A percentile compares a stretch with the other conserved stretches of the same genome.
Conservation (phyloP, 1,140 invertebrate species). For the Anagrus nilaparvatae region DNA sequence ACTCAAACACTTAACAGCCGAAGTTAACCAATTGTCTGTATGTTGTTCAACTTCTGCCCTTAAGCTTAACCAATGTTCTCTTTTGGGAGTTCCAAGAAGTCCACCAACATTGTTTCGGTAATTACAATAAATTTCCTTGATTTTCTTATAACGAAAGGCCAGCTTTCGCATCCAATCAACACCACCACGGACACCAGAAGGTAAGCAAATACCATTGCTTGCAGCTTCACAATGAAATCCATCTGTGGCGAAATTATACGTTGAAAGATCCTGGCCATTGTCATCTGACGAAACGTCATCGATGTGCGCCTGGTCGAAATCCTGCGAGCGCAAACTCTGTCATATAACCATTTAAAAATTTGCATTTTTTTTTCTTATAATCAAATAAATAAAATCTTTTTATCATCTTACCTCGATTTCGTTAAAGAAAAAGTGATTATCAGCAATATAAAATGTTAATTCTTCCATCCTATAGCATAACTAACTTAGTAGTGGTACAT, state of each 20-base stretch:
- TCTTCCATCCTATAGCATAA: conserved; percentile 93
- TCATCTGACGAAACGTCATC: conserved; percentile 96
- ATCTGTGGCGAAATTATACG: conserved; percentile 91
- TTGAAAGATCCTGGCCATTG: conserved; percentile 90
- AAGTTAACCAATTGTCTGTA: conserved; percentile 89
- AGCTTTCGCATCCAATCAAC: conserved; percentile 97
- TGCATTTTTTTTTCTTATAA: not conserved
- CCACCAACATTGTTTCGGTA: conserved; percentile 81
- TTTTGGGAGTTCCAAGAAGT: conserved; percentile 68
- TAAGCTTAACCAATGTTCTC: conserved; percentile 88
- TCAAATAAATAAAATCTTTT: conserved; percentile 2
- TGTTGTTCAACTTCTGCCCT: conserved; percentile 82
- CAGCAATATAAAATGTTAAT: conserved; percentile 90
- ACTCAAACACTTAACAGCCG: conserved; percentile 85
- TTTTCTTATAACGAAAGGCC: conserved; percentile 89
- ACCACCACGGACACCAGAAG: conserved; percentile 77
- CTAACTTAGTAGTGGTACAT: conserved; percentile 59
- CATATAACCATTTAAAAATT: conserved; percentile 20
- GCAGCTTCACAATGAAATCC: conserved; percentile 63
- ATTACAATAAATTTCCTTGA: conserved; percentile 93
- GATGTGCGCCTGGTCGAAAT: conserved; percentile 97
- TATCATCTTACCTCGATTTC: conserved; percentile 75
- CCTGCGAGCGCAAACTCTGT: conserved; percentile 44
- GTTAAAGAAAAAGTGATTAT: conserved; percentile 94
- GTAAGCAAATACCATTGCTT: conserved; percentile 52